Percentiles rank a stretch among this genome's conserved stretches.
These are phyloP conservation scores for Plusia festucae DNA, from an alignment of 2,888 invertebrate species.

Conservation along the genomic window DNA sequence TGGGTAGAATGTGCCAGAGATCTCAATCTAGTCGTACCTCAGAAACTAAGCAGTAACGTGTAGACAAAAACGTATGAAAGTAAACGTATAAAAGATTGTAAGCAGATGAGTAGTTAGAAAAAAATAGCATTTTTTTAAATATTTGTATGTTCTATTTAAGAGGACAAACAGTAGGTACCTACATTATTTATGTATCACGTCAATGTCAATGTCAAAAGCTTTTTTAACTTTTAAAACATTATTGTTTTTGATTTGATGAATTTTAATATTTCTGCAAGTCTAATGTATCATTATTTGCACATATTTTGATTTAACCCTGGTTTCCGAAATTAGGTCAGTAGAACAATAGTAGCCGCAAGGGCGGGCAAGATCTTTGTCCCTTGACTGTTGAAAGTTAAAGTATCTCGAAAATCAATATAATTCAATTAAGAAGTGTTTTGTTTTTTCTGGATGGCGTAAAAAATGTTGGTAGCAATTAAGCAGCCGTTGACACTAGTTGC, in stretches of 20 bases:
- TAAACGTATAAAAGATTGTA: neutral
- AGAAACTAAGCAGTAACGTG: neutral
- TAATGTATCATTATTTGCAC: no score
- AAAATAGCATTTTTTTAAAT: neutral
- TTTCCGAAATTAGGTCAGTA: conserved; percentile 70
- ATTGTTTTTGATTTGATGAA: no score
- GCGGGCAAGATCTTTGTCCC: conserved; percentile 28
- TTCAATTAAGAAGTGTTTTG: conserved; percentile 7
- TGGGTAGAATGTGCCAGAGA: neutral
- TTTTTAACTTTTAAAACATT: no score
- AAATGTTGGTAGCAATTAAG: conserved; percentile 44
- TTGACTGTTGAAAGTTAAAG: conserved; percentile 19
- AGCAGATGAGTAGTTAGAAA: neutral
- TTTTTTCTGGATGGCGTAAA: conserved; percentile 31
- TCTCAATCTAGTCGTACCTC: neutral
- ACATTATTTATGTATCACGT: neutral
- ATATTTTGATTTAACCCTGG: neutral
- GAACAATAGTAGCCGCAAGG: conserved; percentile 49
- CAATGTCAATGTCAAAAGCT: neutral
- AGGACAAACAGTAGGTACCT: no score
- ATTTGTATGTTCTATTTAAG: neutral
- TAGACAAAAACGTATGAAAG: neutral
- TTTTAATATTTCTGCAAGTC: no score
- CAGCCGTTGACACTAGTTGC: conserved; percentile 23
- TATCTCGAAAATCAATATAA: conserved; percentile 20